These are phyloP conservation scores for Maconellicoccus hirsutus DNA, from an alignment of 1,140 invertebrate genomes.

Conservation along the genomic window DNA sequence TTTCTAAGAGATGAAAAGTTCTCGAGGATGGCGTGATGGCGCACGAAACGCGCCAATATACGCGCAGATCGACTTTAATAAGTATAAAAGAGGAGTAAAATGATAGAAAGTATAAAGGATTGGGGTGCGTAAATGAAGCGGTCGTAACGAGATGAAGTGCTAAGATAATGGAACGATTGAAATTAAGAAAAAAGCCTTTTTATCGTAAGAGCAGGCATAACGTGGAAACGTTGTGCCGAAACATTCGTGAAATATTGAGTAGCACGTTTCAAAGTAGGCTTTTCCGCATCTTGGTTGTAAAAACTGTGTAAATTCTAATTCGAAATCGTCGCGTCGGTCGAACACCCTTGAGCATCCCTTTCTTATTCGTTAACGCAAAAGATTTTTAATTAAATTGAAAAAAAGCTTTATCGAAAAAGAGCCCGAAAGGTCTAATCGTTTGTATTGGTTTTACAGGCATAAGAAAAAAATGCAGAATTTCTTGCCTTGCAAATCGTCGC, in stretches of 20 bases:
- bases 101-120: neutral
- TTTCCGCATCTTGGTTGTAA: too few relatives aligned
- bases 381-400: too few relatives aligned
- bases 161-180: slow-evolving; percentile 1
- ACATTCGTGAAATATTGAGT: too few relatives aligned
- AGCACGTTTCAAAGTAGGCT: too few relatives aligned
- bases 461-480: slow-evolving; percentile 59
- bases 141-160: neutral
- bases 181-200: neutral
- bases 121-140: neutral
- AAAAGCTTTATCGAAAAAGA: neutral
- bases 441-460: slow-evolving; percentile 41
- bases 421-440: neutral
- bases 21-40: too few relatives aligned
- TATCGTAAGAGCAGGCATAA: too few relatives aligned
- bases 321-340: too few relatives aligned
- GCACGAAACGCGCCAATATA: too few relatives aligned
- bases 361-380: too few relatives aligned
- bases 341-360: too few relatives aligned
- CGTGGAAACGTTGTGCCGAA: too few relatives aligned
- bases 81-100: neutral
- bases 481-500: slow-evolving; percentile 53
- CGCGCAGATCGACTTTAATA: neutral
- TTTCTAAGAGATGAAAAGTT: neutral
- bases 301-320: too few relatives aligned